phyloP scores from a whole-genome alignment of 2,113 vertebrate species.

The Caloenas nicobarica region DNA sequence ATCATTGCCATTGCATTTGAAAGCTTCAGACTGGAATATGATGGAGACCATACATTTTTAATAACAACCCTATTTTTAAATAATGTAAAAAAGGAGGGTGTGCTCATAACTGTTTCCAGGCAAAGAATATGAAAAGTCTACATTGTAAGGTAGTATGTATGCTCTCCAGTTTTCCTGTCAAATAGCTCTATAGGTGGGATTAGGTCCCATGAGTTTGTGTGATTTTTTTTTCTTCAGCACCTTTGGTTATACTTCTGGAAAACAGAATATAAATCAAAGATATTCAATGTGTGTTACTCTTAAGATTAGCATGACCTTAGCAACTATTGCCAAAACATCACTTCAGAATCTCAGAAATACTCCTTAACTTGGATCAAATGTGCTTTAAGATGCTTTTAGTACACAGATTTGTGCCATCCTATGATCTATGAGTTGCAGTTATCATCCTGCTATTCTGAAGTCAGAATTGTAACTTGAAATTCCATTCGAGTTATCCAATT shows the following conservation, averaged over 20 bases:
- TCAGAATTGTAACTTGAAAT: neutral
- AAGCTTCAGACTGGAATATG: neutral
- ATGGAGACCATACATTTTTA: neutral
- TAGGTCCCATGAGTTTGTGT: neutral
- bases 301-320: neutral
- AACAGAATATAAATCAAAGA: neutral
- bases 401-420: neutral
- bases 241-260: neutral
- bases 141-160: neutral
- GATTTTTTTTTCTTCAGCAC: neutral
- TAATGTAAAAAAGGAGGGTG: accelerated
- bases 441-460: neutral
- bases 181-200: neutral
- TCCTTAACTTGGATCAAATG: neutral
- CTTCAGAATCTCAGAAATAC: neutral
- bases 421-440: neutral
- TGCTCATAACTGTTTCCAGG: neutral
- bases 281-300: neutral
- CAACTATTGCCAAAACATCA: neutral
- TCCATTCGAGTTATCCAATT: neutral
- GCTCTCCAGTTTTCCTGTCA: neutral
- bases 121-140: neutral
- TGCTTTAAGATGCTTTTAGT: neutral
- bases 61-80: neutral
- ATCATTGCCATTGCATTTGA: neutral